Evolutionary conservation across 2,797 vertebrate species (phyloP).

Genomic region (Macropus fuliginosus): DNA sequence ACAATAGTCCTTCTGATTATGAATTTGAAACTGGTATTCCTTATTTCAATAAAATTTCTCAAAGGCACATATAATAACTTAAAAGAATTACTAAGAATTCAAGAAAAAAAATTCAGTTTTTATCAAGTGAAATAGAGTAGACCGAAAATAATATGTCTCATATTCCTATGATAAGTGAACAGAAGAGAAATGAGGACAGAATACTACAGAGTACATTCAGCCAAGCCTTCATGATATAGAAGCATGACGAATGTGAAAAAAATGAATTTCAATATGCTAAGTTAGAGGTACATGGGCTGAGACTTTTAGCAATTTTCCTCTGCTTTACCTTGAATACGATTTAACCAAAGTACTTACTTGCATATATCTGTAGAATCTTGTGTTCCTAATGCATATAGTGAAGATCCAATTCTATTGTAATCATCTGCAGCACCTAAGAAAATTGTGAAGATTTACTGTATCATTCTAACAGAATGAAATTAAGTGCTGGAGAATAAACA

Average conservation of each 20-base stretch:
- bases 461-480: conserved; percentile 27
- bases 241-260: conserved; percentile 30
- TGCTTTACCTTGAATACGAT: conserved; percentile 37
- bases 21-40: conserved; percentile 13
- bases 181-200: conserved; percentile 25
- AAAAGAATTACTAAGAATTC: conserved; percentile 20
- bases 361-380: conserved; percentile 98
- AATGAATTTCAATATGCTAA: conserved; percentile 34
- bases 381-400: conserved; percentile 95
- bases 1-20: neutral
- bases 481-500: neutral
- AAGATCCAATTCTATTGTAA: conserved; percentile 98
- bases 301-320: conserved; percentile 19
- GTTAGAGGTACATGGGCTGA: neutral
- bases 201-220: conserved; percentile 38
- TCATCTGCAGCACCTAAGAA: conserved; percentile 94
- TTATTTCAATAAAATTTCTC: conserved; percentile 20
- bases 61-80: conserved; percentile 26
- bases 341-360: conserved; percentile 88
- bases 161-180: conserved; percentile 17
- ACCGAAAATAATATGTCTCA: conserved; percentile 34
- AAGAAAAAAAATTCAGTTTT: conserved; percentile 14
- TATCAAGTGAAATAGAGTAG: conserved; percentile 38
- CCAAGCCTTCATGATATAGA: conserved; percentile 32
- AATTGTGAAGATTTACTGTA: conserved; percentile 73